Conservation (phyloP, 2,797 vertebrate genomes). For the Macropodus opercularis region DNA sequence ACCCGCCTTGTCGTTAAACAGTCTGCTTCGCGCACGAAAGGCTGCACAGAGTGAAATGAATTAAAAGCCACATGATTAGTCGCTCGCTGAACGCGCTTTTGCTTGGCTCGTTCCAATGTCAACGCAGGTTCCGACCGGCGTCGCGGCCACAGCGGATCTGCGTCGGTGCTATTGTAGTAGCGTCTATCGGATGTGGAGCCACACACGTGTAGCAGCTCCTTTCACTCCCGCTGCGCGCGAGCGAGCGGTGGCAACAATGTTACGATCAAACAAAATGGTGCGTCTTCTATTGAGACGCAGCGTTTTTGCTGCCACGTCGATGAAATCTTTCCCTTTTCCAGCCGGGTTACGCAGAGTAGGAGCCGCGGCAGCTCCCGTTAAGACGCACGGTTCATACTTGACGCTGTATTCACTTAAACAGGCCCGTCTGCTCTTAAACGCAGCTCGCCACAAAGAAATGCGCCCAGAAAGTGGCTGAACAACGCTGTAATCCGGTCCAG, state of each 20-base stretch:
- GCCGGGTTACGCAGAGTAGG: no score
- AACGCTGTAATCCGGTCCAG: neutral
- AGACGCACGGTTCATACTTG: slow-evolving; percentile 9
- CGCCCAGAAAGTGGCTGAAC: slow-evolving; percentile 26
- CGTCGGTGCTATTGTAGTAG: slow-evolving; percentile 36
- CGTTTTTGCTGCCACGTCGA: no score
- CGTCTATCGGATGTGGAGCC: slow-evolving; percentile 32
- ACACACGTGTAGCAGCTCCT: slow-evolving; percentile 64
- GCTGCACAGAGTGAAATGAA: slow-evolving; percentile 47
- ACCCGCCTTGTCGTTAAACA: slow-evolving; percentile 45
- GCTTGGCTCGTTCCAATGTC: neutral
- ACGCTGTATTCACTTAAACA: slow-evolving; percentile 49
- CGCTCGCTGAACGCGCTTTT: neutral
- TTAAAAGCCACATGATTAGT: slow-evolving; percentile 30
- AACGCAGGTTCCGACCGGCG: slow-evolving; percentile 5
- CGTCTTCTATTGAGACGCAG: neutral
- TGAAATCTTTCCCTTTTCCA: no score
- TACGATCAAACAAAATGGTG: neutral
- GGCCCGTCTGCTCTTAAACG: slow-evolving; percentile 50
- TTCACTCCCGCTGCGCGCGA: slow-evolving; percentile 34
- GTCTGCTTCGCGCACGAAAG: slow-evolving; percentile 7
- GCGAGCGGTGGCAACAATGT: slow-evolving; percentile 10
- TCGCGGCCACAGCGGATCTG: neutral
- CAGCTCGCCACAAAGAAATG: slow-evolving; percentile 46
- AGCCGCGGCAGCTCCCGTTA: no score